A percentile compares a stretch with the other conserved stretches of the same genome.
Evolutionary conservation across 2,113 vertebrate species (phyloP).

Genomic region (Montifringilla adamsi): DNA sequence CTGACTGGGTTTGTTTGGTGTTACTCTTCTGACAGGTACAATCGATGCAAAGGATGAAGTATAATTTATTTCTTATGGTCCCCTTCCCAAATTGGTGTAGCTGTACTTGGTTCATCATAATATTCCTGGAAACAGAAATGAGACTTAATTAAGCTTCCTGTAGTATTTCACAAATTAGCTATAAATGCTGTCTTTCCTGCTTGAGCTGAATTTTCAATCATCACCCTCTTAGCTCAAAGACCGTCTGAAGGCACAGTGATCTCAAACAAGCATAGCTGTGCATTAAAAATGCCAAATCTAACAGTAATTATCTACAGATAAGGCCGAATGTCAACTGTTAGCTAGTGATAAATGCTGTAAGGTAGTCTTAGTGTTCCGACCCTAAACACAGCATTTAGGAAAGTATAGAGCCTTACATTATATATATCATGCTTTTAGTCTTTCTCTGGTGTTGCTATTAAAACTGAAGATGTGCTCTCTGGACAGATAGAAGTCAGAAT

Average conservation of each 20-base stretch:
- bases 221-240: not conserved
- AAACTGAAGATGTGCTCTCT: fast-evolving
- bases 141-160: not conserved
- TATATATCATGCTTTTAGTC: not conserved
- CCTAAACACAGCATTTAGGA: not conserved
- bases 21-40: fast-evolving
- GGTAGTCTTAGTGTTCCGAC: not conserved
- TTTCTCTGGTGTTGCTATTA: not conserved
- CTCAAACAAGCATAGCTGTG: not conserved
- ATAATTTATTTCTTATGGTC: not conserved
- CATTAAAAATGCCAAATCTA: not conserved
- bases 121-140: not conserved
- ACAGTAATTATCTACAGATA: not conserved
- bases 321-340: not conserved
- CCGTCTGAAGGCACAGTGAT: not conserved
- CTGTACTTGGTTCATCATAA: not conserved
- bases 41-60: not conserved
- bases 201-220: not conserved
- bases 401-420: not conserved
- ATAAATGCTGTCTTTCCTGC: not conserved
- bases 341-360: not conserved
- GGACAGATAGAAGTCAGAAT: not conserved
- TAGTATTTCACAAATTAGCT: not conserved
- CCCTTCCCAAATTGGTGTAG: not conserved
- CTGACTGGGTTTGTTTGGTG: not conserved